Percentiles rank a stretch among this genome's conserved stretches.
Evolutionary conservation across 2,113 vertebrate genomes (phyloP).

Genomic region (Hippoglossus stenolepis): DNA sequence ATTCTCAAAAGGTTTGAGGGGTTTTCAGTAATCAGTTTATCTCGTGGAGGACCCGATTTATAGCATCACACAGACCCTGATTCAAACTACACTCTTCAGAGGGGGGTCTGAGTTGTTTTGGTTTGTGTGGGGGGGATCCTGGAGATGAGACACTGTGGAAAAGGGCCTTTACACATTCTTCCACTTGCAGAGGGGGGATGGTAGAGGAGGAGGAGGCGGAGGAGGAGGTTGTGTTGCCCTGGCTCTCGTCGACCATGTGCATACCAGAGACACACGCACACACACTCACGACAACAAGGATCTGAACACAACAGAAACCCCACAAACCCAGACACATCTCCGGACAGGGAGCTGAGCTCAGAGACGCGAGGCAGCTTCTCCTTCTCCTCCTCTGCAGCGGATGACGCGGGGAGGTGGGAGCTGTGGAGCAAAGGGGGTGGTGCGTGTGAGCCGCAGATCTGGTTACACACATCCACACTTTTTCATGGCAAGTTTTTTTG

Average conservation of each 20-base stretch:
- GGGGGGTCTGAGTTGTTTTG: not conserved
- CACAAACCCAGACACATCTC: conserved; percentile 9
- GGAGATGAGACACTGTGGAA: conserved; percentile 36
- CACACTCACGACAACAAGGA: not conserved
- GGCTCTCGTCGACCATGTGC: conserved; percentile 70
- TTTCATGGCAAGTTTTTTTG: conserved; percentile 79
- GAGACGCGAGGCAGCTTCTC: not conserved
- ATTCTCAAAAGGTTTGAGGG: not conserved
- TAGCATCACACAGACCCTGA: not conserved
- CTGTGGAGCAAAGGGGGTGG: conserved; percentile 69
- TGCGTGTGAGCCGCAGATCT: conserved; percentile 75
- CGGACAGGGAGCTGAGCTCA: not conserved
- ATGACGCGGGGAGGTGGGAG: conserved; percentile 1
- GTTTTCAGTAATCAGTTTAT: too few species aligned
- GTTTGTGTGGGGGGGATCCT: conserved; percentile 6
- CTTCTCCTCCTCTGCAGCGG: conserved; percentile 14
- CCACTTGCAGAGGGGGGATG: conserved; percentile 65
- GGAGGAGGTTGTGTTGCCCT: conserved; percentile 64
- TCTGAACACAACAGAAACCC: conserved; percentile 36
- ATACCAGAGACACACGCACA: conserved; percentile 68
- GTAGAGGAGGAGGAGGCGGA: conserved; percentile 68
- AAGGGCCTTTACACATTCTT: conserved; percentile 74
- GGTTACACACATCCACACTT: conserved; percentile 83
- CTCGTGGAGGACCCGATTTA: too few species aligned
- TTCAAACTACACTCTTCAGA: not conserved